Percentiles rank a stretch among this genome's conserved stretches.
Evolutionary conservation across 2,797 vertebrate genomes (phyloP).

Genomic region (Okamejei kenojei): DNA sequence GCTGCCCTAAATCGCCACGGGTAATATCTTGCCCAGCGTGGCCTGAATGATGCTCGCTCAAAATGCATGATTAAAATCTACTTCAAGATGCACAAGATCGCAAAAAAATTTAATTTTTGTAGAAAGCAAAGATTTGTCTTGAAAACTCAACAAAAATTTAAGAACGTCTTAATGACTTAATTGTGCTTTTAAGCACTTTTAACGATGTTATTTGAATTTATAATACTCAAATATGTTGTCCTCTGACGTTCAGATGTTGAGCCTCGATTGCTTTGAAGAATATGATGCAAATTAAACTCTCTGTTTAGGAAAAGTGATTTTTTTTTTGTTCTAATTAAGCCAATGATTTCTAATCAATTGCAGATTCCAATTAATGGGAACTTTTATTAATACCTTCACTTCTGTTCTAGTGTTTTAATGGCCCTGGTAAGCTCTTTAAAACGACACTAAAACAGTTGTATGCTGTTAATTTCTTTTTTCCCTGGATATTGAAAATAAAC

Average conservation of each 20-base stretch:
- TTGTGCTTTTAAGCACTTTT: conserved; percentile 13
- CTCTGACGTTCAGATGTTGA: conserved; percentile 32
- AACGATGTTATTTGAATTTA: conserved; percentile 25
- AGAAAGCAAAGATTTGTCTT: background rate
- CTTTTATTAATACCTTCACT: conserved; percentile 39
- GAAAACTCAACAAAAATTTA: conserved; percentile 14
- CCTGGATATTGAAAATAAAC: conserved; percentile 38
- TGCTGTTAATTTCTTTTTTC: conserved; percentile 37
- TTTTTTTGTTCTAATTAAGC: conserved; percentile 36
- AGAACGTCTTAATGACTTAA: conserved; percentile 19
- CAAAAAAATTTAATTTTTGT: background rate
- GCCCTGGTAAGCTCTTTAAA: conserved; percentile 38
- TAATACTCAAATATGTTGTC: conserved; percentile 1
- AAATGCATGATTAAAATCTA: background rate
- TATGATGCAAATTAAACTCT: conserved; percentile 34
- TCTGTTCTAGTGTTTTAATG: conserved; percentile 37
- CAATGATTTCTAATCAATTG: conserved; percentile 37
- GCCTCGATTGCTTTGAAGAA: background rate
- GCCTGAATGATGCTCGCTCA: background rate
- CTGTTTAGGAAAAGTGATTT: conserved; percentile 24
- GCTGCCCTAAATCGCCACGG: too few relatives aligned
- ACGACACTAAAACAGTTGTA: conserved; percentile 37
- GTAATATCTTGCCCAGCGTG: background rate
- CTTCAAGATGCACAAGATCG: background rate
- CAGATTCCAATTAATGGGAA: conserved; percentile 38